Evolutionary conservation across 2,888 invertebrate genomes (phyloP).

Genomic region (Oligia latruncula): DNA sequence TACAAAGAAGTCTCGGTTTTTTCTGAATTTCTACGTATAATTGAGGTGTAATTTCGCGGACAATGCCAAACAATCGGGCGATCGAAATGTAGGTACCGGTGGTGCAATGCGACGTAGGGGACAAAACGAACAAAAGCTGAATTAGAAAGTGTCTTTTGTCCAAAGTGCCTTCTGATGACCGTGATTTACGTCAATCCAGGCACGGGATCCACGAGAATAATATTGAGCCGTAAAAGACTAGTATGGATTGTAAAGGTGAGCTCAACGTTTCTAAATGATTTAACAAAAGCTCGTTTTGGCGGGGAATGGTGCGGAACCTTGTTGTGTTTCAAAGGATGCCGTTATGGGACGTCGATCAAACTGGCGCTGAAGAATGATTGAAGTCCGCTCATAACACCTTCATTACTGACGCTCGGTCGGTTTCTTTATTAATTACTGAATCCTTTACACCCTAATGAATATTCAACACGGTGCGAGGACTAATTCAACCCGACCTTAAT

Average conservation of each 20-base stretch:
- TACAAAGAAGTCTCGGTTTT: constrained; percentile 80
- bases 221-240: constrained; percentile 74
- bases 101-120: constrained; percentile 74
- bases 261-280: constrained; percentile 71
- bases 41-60: constrained; percentile 85
- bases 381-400: constrained; percentile 68
- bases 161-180: constrained; percentile 74
- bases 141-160: constrained; percentile 83
- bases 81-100: constrained; percentile 74
- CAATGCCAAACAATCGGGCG: constrained; percentile 76
- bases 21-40: constrained; percentile 81
- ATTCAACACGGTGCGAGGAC: constrained; percentile 78
- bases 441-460: constrained; percentile 82
- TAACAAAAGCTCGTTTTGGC: constrained; percentile 72
- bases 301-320: constrained; percentile 68
- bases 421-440: constrained; percentile 82
- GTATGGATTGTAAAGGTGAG: constrained; percentile 70
- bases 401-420: constrained; percentile 78
- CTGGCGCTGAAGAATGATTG: constrained; percentile 70
- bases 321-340: constrained; percentile 75
- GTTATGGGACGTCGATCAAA: constrained; percentile 72
- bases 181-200: constrained; percentile 83
- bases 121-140: constrained; percentile 78
- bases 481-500: constrained; percentile 77
- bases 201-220: constrained; percentile 71